Conservation (phyloP, 2,888 invertebrate genomes). For the Macrophya alboannulata region DNA sequence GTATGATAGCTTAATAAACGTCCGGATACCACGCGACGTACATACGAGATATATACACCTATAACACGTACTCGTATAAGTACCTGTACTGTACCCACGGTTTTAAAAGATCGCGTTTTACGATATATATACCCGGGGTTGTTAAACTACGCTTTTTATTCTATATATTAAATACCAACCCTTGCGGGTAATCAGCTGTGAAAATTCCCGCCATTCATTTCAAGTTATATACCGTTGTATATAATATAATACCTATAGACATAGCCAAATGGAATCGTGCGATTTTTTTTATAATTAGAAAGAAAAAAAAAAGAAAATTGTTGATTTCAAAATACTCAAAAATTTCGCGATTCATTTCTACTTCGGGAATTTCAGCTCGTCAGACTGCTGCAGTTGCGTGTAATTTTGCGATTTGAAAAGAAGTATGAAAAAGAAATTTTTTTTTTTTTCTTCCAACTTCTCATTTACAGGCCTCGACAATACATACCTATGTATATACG, state of each 20-base stretch:
- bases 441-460: background rate
- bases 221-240: background rate
- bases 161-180: background rate
- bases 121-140: background rate
- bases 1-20: slow-evolving; percentile 18
- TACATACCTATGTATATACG: background rate
- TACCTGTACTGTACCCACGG: background rate
- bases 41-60: background rate
- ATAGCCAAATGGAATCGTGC: background rate
- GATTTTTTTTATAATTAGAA: background rate
- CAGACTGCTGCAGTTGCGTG: background rate
- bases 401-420: background rate
- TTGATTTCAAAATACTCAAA: background rate
- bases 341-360: too few species aligned
- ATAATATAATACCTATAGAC: too few species aligned
- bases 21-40: slow-evolving; percentile 27
- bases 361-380: too few species aligned
- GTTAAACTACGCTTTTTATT: background rate
- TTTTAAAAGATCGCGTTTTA: slow-evolving; percentile 25
- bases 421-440: background rate
- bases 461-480: background rate
- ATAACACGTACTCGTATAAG: background rate
- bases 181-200: background rate
- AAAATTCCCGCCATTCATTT: background rate
- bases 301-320: background rate